Base-by-base conservation (phyloP, 1,140 invertebrate species). In the Lineus longissimus region DNA sequence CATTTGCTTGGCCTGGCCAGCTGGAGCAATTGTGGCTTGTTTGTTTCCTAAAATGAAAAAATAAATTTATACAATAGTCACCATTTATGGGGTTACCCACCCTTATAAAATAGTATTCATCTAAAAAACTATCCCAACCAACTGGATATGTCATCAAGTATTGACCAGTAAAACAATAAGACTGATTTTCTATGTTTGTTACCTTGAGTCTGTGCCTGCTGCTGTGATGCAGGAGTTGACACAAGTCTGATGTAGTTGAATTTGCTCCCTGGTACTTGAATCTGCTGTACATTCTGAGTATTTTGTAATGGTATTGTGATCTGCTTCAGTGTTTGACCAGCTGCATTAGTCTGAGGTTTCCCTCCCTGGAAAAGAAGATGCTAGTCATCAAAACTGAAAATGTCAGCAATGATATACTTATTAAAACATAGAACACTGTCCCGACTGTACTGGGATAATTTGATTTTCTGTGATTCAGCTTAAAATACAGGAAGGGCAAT, bases 191-290 rank as follows among this genome's bases (percentile, higher is more conserved):
- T n/a, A 4, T 36, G 33, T 7, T 36, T 4, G 4, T 27, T 23
- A 51, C 47, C 47, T 51, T 51, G 47, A 51, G 19, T 51, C n/a
- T 51, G 47, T 29, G 54, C 15, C 19, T 60, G 41, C 9, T n/a
- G n/a, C n/a, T n/a, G n/a, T n/a, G 60, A 59, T 7, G 60, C 30
- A 11, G 67, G 70, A 6, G 59, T 55, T 25, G 75, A 70, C 11
- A 77, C 76, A 13, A 80, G 67, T 9, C 78, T 65, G 1, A 79
- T 74, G 70, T 81, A 83, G 56, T 79, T 76, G 51, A 83, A 81
- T 59, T 80, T 81, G 58, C 73, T 80, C 51, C 80, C 80, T 23
- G 76, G 73, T 7, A 80, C 75, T 63, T 79, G 77, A 33, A 81
- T 69, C 27, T 74, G 73, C 36, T 77, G 76, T 7, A 78, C 66